These are phyloP conservation scores for Acrobeloides nanus DNA, from an alignment of 2,888 invertebrate genomes.

Conservation along the genomic window DNA sequence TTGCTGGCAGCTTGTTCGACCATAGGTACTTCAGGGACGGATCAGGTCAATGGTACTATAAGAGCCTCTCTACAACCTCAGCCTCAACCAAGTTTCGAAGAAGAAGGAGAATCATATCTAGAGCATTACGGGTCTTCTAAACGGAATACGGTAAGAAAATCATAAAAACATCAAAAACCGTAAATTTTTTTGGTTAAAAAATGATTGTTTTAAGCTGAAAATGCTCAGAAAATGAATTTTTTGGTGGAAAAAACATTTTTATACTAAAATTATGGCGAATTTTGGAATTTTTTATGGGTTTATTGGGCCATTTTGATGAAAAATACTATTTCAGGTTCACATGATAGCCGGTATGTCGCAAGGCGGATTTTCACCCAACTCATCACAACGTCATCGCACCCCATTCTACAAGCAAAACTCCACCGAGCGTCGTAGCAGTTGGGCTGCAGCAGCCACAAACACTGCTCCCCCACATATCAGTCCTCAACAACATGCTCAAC, in stretches of 20 bases:
- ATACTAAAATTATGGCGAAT: no score
- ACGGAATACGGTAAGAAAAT: slow-evolving; percentile 46
- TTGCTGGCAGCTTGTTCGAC: slow-evolving; percentile 27
- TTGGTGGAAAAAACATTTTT: no score
- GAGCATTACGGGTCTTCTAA: slow-evolving; percentile 38
- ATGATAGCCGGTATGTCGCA: no score
- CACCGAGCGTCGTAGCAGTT: slow-evolving; percentile 42
- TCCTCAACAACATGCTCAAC: slow-evolving; percentile 37
- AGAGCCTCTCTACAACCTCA: slow-evolving; percentile 3
- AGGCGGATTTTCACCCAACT: no score
- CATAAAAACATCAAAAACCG: slow-evolving; percentile 29
- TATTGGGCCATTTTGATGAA: no score
- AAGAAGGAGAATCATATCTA: slow-evolving; percentile 36
- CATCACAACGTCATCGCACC: no score
- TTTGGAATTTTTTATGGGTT: no score
- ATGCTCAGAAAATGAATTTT: no score
- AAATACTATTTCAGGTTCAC: no score
- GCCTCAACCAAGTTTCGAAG: slow-evolving; percentile 20
- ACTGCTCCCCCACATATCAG: slow-evolving; percentile 24
- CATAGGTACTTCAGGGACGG: slow-evolving; percentile 16
- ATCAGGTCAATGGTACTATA: slow-evolving; percentile 2
- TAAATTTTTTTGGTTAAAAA: no score
- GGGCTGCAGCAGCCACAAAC: slow-evolving; percentile 43
- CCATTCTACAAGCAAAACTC: neutral
- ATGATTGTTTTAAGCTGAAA: no score